Evolutionary conservation across 2,113 vertebrate genomes (phyloP).

Genomic region (Neolamprologus falcicula): DNA sequence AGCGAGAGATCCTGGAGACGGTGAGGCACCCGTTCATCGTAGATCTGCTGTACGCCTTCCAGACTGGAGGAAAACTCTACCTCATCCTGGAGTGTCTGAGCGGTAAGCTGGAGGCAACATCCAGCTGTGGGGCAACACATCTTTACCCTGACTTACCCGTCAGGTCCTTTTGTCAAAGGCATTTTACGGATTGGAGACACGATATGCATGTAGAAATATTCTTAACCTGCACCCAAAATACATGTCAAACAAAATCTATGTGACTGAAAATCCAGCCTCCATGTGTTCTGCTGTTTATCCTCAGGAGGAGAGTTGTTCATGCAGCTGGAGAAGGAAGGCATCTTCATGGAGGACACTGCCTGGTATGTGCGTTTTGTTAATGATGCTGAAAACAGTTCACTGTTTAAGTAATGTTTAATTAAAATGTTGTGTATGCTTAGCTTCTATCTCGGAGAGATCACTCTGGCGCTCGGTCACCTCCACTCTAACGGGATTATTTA

Average conservation of each 20-base stretch:
- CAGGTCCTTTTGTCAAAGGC: neutral
- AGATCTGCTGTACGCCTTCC: conserved; percentile 90
- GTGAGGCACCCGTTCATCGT: conserved; percentile 92
- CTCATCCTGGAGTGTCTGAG: conserved; percentile 93
- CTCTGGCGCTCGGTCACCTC: no score
- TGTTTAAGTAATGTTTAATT: neutral
- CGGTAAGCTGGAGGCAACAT: conserved; percentile 60
- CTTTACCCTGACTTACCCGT: accelerated
- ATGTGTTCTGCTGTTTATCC: neutral
- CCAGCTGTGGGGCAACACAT: neutral
- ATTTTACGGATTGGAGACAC: accelerated
- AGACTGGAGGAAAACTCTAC: conserved; percentile 92
- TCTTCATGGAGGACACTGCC: conserved; percentile 93
- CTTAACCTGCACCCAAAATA: neutral
- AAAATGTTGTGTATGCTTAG: conserved; percentile 49
- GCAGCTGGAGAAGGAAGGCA: conserved; percentile 90
- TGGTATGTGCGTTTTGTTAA: conserved; percentile 64
- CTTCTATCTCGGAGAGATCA: conserved; percentile 47
- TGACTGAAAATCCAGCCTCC: neutral
- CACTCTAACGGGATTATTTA: no score
- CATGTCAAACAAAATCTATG: neutral
- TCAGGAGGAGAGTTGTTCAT: conserved; percentile 91
- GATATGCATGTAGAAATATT: neutral
- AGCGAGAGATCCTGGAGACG: conserved; percentile 87
- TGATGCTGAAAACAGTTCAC: neutral